Evolutionary conservation across 2,113 vertebrate genomes (phyloP), one percentile per base, ranked within the genome.

Genomic region (Ardeotis arabs): DNA sequence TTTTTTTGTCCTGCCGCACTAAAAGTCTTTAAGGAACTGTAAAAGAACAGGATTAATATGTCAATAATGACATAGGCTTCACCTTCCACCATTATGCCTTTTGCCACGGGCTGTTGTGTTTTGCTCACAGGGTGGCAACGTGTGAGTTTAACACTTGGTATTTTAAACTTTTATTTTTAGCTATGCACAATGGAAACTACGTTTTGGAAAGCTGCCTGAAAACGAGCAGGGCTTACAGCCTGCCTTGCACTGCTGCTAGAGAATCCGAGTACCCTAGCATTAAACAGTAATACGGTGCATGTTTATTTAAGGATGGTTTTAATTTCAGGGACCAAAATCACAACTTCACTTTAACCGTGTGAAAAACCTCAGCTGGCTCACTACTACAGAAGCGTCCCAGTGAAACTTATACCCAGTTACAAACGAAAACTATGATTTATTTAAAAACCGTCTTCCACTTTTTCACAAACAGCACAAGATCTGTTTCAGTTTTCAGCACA

Each of bases 381-480:
- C 2, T 6, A 39, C 59, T 41, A 62, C 55, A 64, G 50, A 73
- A 62, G 41, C 4, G 55, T 49, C 69, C 22, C 8, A 15, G 49
- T 47, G 79, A 81, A 83, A 85, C n/a, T 66, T 31, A 58, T 2
- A 76, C 49, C 35, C 84, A 59, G 72, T 70, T 94, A 91, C 52
- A 96, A 93, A 87, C 19, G 19, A 92, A 92, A 94, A 86, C 50
- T 68, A 12, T 15, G 19, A 29, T 77, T 96, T 93, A 93, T 85
- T 96, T 62, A 68, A 74, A 78, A 96, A 58, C 72, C 9, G 13
- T 20, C 37, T 91, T 86, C 81, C 31, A n/a, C 74, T 47, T 77
- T 64, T 50, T 41, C 74, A 77, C 80, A 85, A 83, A 33, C 77
- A 93, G 86, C 90, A 78, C 59, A 29, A 64, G 72, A 73, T 58